Evolutionary conservation across 1,140 invertebrate species (phyloP).

Genomic region (Sycophaga agraensis): DNA sequence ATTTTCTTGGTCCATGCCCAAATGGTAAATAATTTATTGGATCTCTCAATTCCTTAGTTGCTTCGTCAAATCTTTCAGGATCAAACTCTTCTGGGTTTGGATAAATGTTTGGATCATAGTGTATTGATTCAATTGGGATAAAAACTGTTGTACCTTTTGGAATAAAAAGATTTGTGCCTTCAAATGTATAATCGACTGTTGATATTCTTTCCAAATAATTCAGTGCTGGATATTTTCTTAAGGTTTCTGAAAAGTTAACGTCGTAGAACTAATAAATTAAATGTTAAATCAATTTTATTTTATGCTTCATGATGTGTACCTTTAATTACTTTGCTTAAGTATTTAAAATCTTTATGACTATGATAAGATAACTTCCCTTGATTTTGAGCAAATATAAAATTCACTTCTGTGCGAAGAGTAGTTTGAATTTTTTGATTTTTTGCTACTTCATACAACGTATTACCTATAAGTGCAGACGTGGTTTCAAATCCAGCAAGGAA

Average conservation of each 20-base stretch:
- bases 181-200: slow-evolving; percentile 53
- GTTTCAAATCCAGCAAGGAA: slow-evolving; percentile 61
- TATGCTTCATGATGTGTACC: slow-evolving; percentile 12
- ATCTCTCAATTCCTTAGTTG: slow-evolving; percentile 47
- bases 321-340: slow-evolving; percentile 33
- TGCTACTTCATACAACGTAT: slow-evolving; percentile 52
- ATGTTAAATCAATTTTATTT: too few relatives aligned
- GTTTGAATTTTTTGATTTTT: slow-evolving; percentile 55
- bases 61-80: slow-evolving; percentile 66
- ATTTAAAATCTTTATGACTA: slow-evolving; percentile 27
- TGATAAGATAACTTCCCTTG: slow-evolving; percentile 31
- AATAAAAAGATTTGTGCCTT: slow-evolving; percentile 55
- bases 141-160: slow-evolving; percentile 55
- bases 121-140: slow-evolving; percentile 63
- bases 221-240: slow-evolving; percentile 63
- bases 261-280: neutral
- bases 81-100: slow-evolving; percentile 67
- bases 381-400: slow-evolving; percentile 28
- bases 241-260: slow-evolving; percentile 55
- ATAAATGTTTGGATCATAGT: slow-evolving; percentile 65
- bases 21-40: slow-evolving; percentile 60
- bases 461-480: slow-evolving; percentile 54
- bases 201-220: slow-evolving; percentile 57
- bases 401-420: slow-evolving; percentile 53
- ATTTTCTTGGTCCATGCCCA: slow-evolving; percentile 59